A percentile compares a stretch with the other conserved stretches of the same genome.
These are phyloP conservation scores for Trichonephila inaurata DNA, from an alignment of 1,140 invertebrate species.

Conservation along the genomic window DNA sequence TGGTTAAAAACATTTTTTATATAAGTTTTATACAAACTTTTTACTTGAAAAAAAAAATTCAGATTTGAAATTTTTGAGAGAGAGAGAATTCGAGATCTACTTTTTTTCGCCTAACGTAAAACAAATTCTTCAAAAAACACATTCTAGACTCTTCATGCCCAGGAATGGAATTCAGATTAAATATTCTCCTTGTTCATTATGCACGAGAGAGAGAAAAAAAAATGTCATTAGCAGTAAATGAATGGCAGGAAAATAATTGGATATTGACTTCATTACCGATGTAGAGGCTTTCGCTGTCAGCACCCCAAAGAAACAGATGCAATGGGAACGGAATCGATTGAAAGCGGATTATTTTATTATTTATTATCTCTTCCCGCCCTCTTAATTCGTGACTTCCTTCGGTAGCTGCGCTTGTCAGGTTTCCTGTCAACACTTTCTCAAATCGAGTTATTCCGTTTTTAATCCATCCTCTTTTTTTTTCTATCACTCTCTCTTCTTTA, in stretches of 20 bases:
- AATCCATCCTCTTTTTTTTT: not conserved
- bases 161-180: no score
- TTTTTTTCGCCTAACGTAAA: no score
- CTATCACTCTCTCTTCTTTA: not conserved
- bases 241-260: conserved; percentile 17
- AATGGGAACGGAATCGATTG: conserved; percentile 1
- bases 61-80: no score
- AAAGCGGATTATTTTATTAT: not conserved
- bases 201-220: not conserved
- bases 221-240: not conserved
- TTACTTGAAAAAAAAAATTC: no score
- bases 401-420: not conserved
- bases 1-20: no score
- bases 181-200: not conserved
- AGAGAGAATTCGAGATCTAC: no score
- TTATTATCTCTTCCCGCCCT: not conserved
- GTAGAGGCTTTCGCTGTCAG: not conserved
- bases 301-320: not conserved
- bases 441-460: not conserved
- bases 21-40: no score
- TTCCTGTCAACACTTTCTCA: not conserved
- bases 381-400: not conserved
- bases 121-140: no score
- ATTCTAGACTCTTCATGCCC: no score
- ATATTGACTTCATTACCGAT: conserved; percentile 5